Evolutionary conservation across 30 jellyfish, hydroid and myxozoan genomes (phyloP), one percentile per base, ranked within the genome.

Genomic region (Turritopsis rubra): DNA sequence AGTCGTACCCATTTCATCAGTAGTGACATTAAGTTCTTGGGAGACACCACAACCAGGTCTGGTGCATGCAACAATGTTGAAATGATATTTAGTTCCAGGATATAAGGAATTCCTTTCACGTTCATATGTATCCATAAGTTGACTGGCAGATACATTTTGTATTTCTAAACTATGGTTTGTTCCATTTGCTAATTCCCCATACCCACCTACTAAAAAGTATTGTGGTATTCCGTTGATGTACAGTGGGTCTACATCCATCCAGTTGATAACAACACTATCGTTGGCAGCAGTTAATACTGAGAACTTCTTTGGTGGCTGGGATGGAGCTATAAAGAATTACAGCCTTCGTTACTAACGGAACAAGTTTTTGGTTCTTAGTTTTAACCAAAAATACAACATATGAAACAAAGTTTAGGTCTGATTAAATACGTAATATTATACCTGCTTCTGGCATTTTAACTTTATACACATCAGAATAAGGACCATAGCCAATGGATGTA

Each of bases 11-110:
- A 68, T 68, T 68, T 68, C 77, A 8, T 68, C 77, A 68, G 77
- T 68, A n/a, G 28, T 27, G 19, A 68, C 28, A 68, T 68, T n/a
- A 68, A 27, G 8, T 23, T n/a, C 28, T n/a, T 68, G 28, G 28
- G 28, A n/a, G 31, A 68, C 77, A n/a, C 77, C 77, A 27, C 77
- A 68, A 68, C 77, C 77, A 23, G 30, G 31, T 27, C 77, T 68
- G 28, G 77, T 68, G 21, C 77, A 68, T 19, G 31, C 77, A n/a
- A n/a, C 31, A 68, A 68, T 68, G 77, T 23, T 8, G 19, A 68
- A n/a, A 19, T 68, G 28, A 22, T 68, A 68, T 9, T 8, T 7
- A 68, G 77, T 68, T 23, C 30, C 28, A n/a, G 77, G 77, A 1
- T 7, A 68, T 68, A 68, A 68, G 19, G 31, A 23, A 8, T 16